Evolutionary conservation across 2,797 vertebrate species (phyloP).

Genomic region (Aplochiton taeniatus): DNA sequence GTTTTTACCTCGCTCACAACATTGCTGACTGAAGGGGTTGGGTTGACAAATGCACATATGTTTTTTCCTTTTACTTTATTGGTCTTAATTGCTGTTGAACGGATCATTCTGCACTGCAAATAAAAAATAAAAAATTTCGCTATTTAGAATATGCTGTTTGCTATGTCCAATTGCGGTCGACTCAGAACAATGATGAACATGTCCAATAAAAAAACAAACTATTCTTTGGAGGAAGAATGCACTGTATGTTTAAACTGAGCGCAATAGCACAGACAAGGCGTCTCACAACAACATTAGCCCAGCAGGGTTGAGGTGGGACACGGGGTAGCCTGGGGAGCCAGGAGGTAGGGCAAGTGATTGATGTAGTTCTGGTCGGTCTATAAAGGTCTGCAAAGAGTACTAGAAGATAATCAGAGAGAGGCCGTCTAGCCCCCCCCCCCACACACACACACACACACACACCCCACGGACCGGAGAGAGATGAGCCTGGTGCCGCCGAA

Average conservation of each 20-base stretch:
- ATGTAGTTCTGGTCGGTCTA: conserved; percentile 97
- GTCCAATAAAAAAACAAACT: neutral
- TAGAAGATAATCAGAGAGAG: conserved; percentile 97
- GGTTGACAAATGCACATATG: neutral
- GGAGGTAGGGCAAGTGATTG: conserved; percentile 88
- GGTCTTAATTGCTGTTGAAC: no score
- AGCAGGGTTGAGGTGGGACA: conserved; percentile 57
- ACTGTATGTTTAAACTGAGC: conserved; percentile 21
- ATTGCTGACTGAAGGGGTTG: neutral
- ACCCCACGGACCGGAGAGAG: conserved; percentile 71
- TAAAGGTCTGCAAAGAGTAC: conserved; percentile 95
- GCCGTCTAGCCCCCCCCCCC: conserved; percentile 80
- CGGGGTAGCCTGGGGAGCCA: conserved; percentile 73
- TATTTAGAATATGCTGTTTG: no score
- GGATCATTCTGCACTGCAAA: no score
- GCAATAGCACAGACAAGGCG: conserved; percentile 40
- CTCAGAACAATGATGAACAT: neutral
- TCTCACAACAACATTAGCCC: conserved; percentile 59
- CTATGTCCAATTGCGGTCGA: no score
- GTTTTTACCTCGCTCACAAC: neutral
- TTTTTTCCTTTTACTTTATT: no score
- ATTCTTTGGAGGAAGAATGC: conserved; percentile 26
- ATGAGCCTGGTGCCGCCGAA: conserved; percentile 88
- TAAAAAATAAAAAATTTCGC: no score
- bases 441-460: conserved; percentile 36